Conservation (phyloP, 2,113 vertebrate genomes). For the Semicossyphus pulcher region DNA sequence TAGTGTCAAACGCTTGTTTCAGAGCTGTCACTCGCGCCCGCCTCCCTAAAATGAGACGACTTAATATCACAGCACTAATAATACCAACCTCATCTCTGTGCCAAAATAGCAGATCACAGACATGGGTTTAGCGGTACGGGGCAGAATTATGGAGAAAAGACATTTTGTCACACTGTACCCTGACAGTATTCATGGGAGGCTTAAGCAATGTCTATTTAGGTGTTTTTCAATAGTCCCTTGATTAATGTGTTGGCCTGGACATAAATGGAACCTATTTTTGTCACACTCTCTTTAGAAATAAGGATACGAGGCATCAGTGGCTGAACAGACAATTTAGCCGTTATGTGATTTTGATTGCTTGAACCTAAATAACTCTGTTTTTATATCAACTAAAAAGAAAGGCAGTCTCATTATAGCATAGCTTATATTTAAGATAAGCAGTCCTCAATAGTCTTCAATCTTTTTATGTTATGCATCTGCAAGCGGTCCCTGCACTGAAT, state of each 20-base stretch:
- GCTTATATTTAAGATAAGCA: background rate
- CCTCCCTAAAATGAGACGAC: slow-evolving; percentile 63
- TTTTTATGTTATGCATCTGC: background rate
- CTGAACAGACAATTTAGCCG: background rate
- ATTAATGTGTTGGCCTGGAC: slow-evolving; percentile 3
- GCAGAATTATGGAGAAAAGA: slow-evolving; percentile 24
- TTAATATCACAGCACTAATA: slow-evolving; percentile 73
- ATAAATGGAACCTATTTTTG: background rate
- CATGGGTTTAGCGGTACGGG: slow-evolving; percentile 34
- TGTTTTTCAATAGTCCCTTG: slow-evolving; percentile 24
- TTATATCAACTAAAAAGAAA: background rate
- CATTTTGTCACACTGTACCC: slow-evolving; percentile 39
- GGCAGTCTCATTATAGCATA: background rate
- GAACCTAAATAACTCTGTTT: background rate
- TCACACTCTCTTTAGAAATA: background rate
- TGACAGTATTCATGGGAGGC: slow-evolving; percentile 27
- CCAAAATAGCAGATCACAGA: slow-evolving; percentile 63
- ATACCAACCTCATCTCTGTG: slow-evolving; percentile 62
- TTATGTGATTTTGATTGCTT: slow-evolving; percentile 4
- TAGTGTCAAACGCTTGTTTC: slow-evolving; percentile 76
- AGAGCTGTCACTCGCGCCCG: slow-evolving; percentile 71
- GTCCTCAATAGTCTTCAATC: background rate
- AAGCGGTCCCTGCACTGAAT: background rate
- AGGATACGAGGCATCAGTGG: background rate
- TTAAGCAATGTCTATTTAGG: slow-evolving; percentile 40